Conservation (phyloP, 1,140 invertebrate genomes). For the Tetragonula clypearis region DNA sequence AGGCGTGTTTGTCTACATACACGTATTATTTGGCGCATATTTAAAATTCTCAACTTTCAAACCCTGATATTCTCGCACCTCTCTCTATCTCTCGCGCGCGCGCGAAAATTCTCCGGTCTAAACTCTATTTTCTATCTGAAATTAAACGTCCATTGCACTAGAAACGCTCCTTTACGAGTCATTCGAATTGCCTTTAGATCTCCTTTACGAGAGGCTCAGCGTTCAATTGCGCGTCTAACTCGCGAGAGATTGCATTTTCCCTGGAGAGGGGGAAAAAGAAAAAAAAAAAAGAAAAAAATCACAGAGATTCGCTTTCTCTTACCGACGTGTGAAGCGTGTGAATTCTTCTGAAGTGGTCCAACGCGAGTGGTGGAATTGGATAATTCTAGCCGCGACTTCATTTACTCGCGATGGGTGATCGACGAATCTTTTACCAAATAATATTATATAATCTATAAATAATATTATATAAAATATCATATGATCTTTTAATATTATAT, state of each 20-base stretch:
- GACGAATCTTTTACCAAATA: no score
- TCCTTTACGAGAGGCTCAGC: neutral
- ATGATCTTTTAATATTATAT: no score
- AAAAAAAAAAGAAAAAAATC: neutral
- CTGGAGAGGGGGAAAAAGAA: no score
- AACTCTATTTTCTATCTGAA: neutral
- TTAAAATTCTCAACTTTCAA: slow-evolving; percentile 3
- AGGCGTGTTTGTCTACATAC: no score
- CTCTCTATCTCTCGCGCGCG: neutral
- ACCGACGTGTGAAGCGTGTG: neutral
- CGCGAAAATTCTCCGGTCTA: neutral
- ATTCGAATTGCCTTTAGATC: slow-evolving; percentile 4
- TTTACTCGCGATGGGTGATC: no score
- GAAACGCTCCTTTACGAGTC: neutral
- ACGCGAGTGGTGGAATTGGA: no score
- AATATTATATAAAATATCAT: no score
- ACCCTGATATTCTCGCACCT: neutral
- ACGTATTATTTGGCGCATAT: neutral
- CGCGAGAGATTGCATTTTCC: neutral
- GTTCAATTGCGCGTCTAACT: slow-evolving; percentile 16
- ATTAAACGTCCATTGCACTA: neutral
- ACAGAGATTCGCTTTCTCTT: neutral
- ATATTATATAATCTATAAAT: no score
- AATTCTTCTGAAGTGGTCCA: neutral
- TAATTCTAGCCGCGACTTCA: neutral